These are phyloP conservation scores for Gadus chalcogrammus DNA, from an alignment of 2,113 vertebrate genomes.

Conservation along the genomic window DNA sequence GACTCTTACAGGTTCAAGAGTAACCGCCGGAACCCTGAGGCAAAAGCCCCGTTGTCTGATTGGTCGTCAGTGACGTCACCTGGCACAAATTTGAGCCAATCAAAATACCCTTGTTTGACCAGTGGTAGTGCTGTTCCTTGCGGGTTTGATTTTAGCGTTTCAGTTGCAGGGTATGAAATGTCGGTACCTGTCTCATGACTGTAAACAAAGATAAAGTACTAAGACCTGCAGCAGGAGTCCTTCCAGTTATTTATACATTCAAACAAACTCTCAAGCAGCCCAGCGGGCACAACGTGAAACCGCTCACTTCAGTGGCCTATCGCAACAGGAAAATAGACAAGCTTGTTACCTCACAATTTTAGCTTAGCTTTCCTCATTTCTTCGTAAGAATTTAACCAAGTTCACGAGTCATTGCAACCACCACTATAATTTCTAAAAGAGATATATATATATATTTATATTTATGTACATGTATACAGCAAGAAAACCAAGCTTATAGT, in stretches of 20 bases:
- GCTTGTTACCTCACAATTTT: constrained; percentile 7
- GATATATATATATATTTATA: constrained; percentile 34
- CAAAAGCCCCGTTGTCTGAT: neutral
- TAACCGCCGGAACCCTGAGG: too few relatives aligned
- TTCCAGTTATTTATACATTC: constrained; percentile 51
- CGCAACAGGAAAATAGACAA: constrained; percentile 11
- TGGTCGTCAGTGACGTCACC: constrained; percentile 7
- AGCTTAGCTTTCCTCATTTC: neutral
- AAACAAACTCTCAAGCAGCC: constrained; percentile 38
- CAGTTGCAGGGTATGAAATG: constrained; percentile 13
- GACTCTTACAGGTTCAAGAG: too few relatives aligned
- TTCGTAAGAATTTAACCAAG: neutral
- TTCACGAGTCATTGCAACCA: constrained; percentile 16
- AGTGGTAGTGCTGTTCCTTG: neutral
- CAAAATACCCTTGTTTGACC: neutral
- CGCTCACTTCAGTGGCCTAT: constrained; percentile 10
- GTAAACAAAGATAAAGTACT: constrained; percentile 59
- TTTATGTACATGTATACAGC: too few relatives aligned
- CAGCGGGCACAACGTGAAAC: constrained; percentile 37
- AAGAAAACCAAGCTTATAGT: too few relatives aligned
- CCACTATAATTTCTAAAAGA: constrained; percentile 18
- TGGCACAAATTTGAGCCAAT: constrained; percentile 2
- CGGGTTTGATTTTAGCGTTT: constrained; percentile 21
- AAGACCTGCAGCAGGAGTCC: constrained; percentile 29
- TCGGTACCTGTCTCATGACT: constrained; percentile 57